Conservation (phyloP, 2,888 invertebrate genomes). For the Tetragonisca angustula region DNA sequence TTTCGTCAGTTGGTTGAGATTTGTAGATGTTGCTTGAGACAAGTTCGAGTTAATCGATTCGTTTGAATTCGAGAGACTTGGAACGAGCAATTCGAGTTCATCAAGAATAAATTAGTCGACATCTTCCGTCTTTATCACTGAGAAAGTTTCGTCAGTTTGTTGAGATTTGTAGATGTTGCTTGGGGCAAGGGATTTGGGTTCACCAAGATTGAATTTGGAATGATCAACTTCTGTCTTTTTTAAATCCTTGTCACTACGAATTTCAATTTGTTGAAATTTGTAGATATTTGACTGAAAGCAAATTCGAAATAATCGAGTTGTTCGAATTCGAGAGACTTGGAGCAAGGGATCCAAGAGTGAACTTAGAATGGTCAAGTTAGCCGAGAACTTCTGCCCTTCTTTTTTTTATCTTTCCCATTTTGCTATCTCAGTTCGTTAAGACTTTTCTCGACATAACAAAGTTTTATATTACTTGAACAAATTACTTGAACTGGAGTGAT, state of each 20-base stretch:
- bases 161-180: slow-evolving; percentile 2
- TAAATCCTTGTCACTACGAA: neutral
- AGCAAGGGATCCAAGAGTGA: no score
- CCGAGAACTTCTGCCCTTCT: no score
- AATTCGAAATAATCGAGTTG: neutral
- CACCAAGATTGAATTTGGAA: no score
- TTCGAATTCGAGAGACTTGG: neutral
- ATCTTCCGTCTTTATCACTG: neutral
- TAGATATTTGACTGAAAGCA: neutral
- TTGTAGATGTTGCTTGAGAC: neutral
- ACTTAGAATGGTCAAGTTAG: no score
- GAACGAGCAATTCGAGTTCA: no score
- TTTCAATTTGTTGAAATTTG: slow-evolving; percentile 50
- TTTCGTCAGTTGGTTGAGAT: slow-evolving; percentile 54
- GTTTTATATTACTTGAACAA: no score
- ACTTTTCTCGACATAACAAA: no score
- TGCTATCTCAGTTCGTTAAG: no score
- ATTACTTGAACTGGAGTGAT: neutral
- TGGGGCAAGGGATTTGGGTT: neutral
- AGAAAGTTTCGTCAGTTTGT: slow-evolving; percentile 49
- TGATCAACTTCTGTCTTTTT: neutral
- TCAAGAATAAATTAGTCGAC: no score
- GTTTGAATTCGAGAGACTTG: no score
- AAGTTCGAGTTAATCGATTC: no score
- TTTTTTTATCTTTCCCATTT: no score